A percentile compares a stretch with the other conserved stretches of the same genome.
Conservation (phyloP, 2,113 vertebrate species). For the Merops nubicus region DNA sequence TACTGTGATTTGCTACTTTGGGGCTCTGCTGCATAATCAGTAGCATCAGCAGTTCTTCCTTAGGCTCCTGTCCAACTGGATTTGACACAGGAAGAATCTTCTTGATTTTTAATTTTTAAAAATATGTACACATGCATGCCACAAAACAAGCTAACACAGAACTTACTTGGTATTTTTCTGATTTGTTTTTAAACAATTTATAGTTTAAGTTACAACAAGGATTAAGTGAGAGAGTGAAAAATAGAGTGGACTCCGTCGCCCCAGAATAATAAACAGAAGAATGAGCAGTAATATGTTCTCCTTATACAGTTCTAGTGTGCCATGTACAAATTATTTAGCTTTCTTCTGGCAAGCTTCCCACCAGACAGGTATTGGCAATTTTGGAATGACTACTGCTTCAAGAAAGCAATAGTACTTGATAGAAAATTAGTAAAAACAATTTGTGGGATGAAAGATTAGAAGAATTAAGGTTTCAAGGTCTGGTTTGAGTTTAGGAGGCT, state of each 20-base stretch:
- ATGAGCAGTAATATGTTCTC: neutral
- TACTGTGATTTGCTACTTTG: constrained; percentile 41
- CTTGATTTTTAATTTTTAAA: neutral
- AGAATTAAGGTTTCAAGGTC: neutral
- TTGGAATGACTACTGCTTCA: neutral
- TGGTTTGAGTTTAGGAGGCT: neutral
- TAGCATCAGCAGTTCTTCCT: neutral
- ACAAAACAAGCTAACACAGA: neutral
- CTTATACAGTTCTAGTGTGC: neutral
- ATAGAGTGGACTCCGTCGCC: neutral
- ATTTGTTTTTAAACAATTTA: neutral
- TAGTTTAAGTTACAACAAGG: neutral
- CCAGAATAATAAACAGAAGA: neutral
- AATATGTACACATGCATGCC: neutral
- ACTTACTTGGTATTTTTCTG: neutral
- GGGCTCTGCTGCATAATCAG: neutral
- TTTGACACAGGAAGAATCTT: neutral
- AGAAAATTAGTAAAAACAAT: neutral
- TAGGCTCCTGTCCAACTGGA: neutral
- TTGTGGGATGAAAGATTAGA: neutral
- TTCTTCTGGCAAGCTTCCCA: neutral
- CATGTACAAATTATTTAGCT: neutral
- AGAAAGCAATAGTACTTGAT: neutral
- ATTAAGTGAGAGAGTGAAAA: neutral
- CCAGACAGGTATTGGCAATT: neutral